Conservation (phyloP, 2,888 invertebrate genomes). For the Drosophila borborema region DNA sequence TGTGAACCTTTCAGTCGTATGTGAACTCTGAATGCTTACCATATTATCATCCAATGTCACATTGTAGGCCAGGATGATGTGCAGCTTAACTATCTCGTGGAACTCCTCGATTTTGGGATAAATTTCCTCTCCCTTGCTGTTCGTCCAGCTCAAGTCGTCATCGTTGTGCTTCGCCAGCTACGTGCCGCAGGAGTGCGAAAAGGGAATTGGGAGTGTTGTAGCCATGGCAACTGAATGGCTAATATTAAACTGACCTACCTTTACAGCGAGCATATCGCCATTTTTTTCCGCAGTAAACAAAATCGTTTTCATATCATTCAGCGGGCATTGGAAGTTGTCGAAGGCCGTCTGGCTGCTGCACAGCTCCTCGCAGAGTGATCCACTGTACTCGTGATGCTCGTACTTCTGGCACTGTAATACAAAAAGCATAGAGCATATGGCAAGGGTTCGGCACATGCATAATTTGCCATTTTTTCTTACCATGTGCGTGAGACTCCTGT, state of each 20-base stretch:
- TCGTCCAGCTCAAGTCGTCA: constrained; percentile 82
- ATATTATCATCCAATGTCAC: constrained; percentile 84
- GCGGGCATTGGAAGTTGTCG: constrained; percentile 83
- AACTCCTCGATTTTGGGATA: constrained; percentile 83
- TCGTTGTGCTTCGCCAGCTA: constrained; percentile 79
- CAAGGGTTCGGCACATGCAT: too few relatives aligned
- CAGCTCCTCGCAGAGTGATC: constrained; percentile 83
- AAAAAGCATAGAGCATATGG: background rate
- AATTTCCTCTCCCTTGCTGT: constrained; percentile 74
- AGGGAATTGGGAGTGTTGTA: background rate
- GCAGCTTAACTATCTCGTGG: constrained; percentile 83
- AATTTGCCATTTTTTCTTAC: constrained; percentile 57
- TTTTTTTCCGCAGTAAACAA: constrained; percentile 84
- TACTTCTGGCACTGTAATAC: constrained; percentile 80
- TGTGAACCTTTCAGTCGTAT: too few relatives aligned
- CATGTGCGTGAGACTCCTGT: constrained; percentile 82
- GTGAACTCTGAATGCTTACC: constrained; percentile 59
- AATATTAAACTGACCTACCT: constrained; percentile 69
- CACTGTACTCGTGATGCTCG: constrained; percentile 81
- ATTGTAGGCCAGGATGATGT: constrained; percentile 83
- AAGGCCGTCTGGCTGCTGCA: constrained; percentile 78
- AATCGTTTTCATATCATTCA: constrained; percentile 82
- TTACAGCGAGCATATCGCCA: constrained; percentile 82
- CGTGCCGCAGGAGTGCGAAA: constrained; percentile 4
- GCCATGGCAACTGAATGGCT: constrained; percentile 36